Base-by-base conservation (phyloP, 2,113 vertebrate species). In the Rutilus rutilus region DNA sequence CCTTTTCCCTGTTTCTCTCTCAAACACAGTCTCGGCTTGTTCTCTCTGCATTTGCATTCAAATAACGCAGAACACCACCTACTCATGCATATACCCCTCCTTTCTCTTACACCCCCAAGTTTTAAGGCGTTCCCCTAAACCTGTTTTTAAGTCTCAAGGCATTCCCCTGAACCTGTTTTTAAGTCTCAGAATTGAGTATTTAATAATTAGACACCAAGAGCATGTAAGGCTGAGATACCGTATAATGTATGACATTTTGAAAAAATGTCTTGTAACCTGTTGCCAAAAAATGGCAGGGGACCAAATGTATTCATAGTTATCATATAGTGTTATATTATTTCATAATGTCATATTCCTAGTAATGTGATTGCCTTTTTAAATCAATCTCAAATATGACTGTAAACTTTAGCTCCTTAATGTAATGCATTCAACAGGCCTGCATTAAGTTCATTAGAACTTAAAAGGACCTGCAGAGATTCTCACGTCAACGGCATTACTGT, bases 11-110 rank as follows among this genome's bases (percentile, higher is more conserved):
- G 50, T 86, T 86, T 84, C 80, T 65, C 80, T 76, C 84, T 83
- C 87, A 83, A 85, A 86, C 86, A 77, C 85, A 78, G 73, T 57
- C 87, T 90, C 91, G 86, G 91, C 92, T 93, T 94, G 93, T 93
- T 93, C 94, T 92, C 90, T 90, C 92, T 92, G 92, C 91, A 90
- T 95, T 95, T 93, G 92, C 93, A 95, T 95, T 95, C 94, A 94
- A 94, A 95, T 93, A 90, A 93, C 87, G 91, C 93, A 90, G 91
- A 91, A 94, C 92, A 90, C 91, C 90, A 91, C 85, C 90, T 91
- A 91, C 92, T 93, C 93, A 89, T 87, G 91, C 87, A 88, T 89
- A 91, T 87, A 92, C 91, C 84, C 86, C 85, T 87, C 88, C 88
- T 85, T 89, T 88, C 86, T 57, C 25, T 85, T 79, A 54, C 62